These are phyloP conservation scores for Coleophora deauratella DNA, from an alignment of 2,888 invertebrate genomes.

Conservation along the genomic window DNA sequence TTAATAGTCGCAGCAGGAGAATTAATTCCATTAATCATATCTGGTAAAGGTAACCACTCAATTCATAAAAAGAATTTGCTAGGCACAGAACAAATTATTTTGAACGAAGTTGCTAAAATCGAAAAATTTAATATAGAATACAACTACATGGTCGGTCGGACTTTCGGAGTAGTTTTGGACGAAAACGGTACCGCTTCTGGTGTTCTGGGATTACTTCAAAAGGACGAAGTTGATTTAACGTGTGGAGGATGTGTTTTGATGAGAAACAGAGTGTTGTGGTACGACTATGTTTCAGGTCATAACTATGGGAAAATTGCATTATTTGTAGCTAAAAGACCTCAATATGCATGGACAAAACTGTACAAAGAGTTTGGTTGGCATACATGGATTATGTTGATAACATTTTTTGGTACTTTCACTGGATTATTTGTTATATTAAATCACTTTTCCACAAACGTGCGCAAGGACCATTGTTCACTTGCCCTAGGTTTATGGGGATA, in stretches of 20 bases:
- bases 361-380: not conserved
- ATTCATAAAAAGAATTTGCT: not conserved
- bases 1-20: constrained; percentile 6
- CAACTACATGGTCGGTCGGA: not conserved
- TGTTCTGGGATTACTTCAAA: constrained; percentile 4
- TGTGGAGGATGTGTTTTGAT: constrained; percentile 11
- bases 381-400: not conserved
- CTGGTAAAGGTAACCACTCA: not conserved
- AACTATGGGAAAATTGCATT: constrained; percentile 2
- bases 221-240: constrained; percentile 8
- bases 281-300: constrained; percentile 10
- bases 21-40: constrained; percentile 8
- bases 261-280: constrained; percentile 5
- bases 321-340: constrained; percentile 1
- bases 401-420: not conserved
- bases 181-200: constrained; percentile 8
- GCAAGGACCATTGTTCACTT: not conserved
- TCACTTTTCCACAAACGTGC: not conserved
- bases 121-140: constrained; percentile 2
- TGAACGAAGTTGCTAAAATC: not conserved
- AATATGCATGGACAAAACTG: constrained; percentile 4
- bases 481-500: not conserved
- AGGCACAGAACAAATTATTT: constrained; percentile 6
- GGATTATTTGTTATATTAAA: not conserved
- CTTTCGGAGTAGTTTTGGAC: not conserved